phyloP scores from a whole-genome alignment of 2,113 vertebrate species.

The Muntiacus reevesi region DNA sequence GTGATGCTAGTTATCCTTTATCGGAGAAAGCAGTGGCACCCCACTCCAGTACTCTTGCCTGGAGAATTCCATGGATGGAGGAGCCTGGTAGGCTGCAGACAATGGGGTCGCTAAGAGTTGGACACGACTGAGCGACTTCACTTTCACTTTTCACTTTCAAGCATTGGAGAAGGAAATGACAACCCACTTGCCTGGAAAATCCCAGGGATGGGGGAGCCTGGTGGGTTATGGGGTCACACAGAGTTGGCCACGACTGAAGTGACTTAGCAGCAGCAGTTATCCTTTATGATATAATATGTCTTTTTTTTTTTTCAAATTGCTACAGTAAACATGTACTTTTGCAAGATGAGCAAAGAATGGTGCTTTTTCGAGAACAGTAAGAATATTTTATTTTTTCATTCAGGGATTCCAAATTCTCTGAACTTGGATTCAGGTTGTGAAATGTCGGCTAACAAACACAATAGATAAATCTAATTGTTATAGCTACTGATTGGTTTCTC shows the following conservation, averaged over 20 bases:
- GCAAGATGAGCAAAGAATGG: background rate
- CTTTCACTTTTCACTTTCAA: no score
- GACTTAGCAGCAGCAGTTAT: background rate
- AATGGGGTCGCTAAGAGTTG: no score
- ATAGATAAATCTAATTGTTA: background rate
- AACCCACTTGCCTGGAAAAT: no score
- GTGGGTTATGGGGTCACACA: no score
- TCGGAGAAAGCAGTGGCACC: no score
- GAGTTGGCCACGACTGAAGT: no score
- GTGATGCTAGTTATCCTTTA: background rate
- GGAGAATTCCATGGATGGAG: no score
- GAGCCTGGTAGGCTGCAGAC: no score
- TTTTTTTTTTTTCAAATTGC: background rate
- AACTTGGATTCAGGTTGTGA: background rate
- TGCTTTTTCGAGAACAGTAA: background rate
- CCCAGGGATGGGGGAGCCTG: no score
- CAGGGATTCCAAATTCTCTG: background rate
- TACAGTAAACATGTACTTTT: background rate
- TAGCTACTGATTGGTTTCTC: background rate
- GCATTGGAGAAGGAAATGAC: no score
- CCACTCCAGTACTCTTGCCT: no score
- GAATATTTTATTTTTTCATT: background rate
- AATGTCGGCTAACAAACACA: background rate
- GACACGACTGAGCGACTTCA: no score
- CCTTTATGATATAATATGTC: background rate